These are phyloP conservation scores for Yponomeuta plumbellus DNA, from an alignment of 2,888 invertebrate genomes.

Conservation along the genomic window DNA sequence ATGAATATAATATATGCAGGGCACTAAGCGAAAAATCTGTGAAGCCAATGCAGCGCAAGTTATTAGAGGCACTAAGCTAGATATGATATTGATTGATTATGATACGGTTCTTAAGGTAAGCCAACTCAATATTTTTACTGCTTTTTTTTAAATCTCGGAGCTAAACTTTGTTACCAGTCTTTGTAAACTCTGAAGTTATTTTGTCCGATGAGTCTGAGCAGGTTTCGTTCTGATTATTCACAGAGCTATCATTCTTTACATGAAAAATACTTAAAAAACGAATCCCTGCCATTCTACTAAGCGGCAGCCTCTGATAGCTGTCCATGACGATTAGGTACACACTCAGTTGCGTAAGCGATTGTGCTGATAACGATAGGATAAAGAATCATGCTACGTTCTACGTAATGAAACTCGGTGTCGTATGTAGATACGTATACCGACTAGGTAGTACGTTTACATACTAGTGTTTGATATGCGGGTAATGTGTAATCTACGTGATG, in stretches of 20 bases:
- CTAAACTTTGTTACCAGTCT: too few relatives aligned
- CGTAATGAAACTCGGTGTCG: background rate
- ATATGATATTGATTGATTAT: slow-evolving; percentile 21
- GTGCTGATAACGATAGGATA: slow-evolving; percentile 6
- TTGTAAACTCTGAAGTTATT: too few relatives aligned
- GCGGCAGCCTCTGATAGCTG: background rate
- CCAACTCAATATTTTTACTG: too few relatives aligned
- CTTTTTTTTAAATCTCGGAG: too few relatives aligned
- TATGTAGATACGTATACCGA: background rate
- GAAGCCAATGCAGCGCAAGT: background rate
- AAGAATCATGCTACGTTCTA: background rate
- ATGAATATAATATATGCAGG: too few relatives aligned
- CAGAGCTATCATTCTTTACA: too few relatives aligned
- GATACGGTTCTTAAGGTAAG: too few relatives aligned
- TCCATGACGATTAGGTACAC: slow-evolving; percentile 18
- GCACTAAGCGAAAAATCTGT: background rate
- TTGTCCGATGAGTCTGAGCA: too few relatives aligned
- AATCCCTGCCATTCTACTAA: too few relatives aligned
- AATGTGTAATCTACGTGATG: slow-evolving; percentile 2
- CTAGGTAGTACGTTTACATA: background rate
- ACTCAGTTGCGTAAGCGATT: slow-evolving; percentile 20
- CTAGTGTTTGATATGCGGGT: background rate
- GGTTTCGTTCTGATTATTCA: too few relatives aligned
- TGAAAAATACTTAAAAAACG: too few relatives aligned
- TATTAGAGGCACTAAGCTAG: slow-evolving; percentile 10